Conservation (phyloP, 2,113 vertebrate species). For the Azemiops feae region DNA sequence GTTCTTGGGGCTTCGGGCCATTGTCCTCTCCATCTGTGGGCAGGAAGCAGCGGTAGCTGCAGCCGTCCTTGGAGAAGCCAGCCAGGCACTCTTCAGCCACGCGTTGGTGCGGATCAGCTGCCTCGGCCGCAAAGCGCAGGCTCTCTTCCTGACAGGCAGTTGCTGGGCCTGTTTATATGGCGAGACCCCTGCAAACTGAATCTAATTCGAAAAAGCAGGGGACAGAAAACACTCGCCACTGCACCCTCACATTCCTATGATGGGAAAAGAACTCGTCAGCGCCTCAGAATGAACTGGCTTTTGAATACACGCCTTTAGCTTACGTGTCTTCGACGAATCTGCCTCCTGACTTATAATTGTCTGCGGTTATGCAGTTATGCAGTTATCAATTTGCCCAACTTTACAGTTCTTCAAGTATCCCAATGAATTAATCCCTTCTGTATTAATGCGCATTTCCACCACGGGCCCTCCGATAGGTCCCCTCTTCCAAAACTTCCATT, state of each 20-base stretch:
- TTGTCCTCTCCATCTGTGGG: not conserved
- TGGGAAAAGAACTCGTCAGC: too few relatives aligned
- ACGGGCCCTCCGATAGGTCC: not conserved
- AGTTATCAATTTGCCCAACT: too few relatives aligned
- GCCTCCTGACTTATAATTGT: not conserved
- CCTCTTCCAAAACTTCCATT: not conserved
- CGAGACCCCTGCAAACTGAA: not conserved
- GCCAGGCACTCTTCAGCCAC: not conserved
- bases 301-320: not conserved
- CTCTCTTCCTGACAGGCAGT: not conserved
- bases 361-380: too few relatives aligned
- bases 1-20: not conserved
- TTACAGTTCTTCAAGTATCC: not conserved
- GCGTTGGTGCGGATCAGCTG: constrained; percentile 72
- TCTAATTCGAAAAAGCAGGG: not conserved
- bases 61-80: not conserved
- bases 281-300: not conserved
- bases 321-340: not conserved
- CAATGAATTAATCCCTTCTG: not conserved
- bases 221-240: not conserved
- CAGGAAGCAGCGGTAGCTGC: not conserved
- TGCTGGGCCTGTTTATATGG: not conserved
- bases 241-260: too few relatives aligned
- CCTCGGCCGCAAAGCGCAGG: not conserved
- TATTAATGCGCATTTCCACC: not conserved